phyloP scores from a whole-genome alignment of 23 tunicate genomes.

The Styela plicata region DNA sequence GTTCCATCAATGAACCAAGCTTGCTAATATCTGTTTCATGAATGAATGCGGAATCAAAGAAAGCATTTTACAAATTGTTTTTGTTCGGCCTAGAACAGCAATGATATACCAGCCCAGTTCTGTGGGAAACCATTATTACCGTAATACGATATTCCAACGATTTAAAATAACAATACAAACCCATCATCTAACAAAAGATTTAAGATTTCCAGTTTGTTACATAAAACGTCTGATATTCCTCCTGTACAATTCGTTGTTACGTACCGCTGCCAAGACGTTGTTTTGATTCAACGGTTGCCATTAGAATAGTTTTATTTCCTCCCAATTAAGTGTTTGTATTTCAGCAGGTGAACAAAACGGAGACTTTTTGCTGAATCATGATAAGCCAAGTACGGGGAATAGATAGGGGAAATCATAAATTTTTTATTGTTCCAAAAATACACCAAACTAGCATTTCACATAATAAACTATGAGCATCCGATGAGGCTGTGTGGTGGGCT shows the following conservation, averaged over 20 bases:
- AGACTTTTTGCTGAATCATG: no score
- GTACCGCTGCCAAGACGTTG: not conserved
- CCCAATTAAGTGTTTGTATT: not conserved
- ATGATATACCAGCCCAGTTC: not conserved
- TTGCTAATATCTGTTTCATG: no score
- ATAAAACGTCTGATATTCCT: not conserved
- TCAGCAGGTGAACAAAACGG: not conserved
- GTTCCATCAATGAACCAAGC: no score
- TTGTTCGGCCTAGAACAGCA: no score
- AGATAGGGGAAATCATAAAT: no score
- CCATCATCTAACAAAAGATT: not conserved
- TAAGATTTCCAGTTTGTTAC: not conserved
- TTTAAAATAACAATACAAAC: not conserved
- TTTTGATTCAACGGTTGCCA: not conserved
- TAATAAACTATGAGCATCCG: no score
- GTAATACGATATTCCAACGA: not conserved
- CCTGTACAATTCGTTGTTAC: not conserved
- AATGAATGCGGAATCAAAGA: no score
- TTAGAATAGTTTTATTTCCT: not conserved
- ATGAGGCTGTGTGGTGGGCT: no score
- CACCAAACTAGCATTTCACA: no score
- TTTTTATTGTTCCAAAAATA: no score
- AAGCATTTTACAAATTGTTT: no score
- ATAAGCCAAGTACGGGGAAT: no score
- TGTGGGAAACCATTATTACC: not conserved